Evolutionary conservation across 2,797 vertebrate genomes (phyloP).

Genomic region (Knipowitschia caucasica): DNA sequence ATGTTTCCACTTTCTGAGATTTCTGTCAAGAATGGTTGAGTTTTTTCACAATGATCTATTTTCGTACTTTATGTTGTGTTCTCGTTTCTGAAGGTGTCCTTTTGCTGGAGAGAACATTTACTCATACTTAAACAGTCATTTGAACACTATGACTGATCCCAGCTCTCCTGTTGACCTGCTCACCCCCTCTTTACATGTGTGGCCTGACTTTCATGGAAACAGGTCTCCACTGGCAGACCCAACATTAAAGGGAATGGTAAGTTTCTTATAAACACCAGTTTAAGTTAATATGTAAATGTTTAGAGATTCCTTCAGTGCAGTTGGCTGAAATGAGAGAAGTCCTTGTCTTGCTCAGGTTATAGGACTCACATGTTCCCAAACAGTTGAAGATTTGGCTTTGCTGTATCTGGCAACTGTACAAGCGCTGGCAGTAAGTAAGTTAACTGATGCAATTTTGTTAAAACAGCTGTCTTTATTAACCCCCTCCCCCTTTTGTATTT

Average conservation of each 20-base stretch:
- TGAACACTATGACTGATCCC: constrained; percentile 79
- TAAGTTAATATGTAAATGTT: not conserved
- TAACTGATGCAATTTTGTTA: not conserved
- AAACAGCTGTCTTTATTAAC: not conserved
- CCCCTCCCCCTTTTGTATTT: constrained; percentile 22
- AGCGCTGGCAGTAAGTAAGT: constrained; percentile 86
- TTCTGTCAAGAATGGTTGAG: too few species aligned
- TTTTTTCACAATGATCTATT: too few species aligned
- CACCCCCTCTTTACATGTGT: constrained; percentile 88
- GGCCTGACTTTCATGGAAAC: constrained; percentile 98
- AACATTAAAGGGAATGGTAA: constrained; percentile 93
- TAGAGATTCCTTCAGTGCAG: not conserved
- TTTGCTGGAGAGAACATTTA: constrained; percentile 80
- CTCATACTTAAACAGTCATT: constrained; percentile 86
- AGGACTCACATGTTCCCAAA: constrained; percentile 84
- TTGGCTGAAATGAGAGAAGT: not conserved
- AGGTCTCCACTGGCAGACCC: constrained; percentile 92
- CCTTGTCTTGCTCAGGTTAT: constrained; percentile 76
- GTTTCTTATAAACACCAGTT: constrained; percentile 23
- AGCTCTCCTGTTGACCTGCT: constrained; percentile 81
- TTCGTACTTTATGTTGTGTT: too few species aligned
- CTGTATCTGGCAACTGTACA: constrained; percentile 92
- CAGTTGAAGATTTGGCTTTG: constrained; percentile 88
- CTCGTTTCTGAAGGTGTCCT: constrained; percentile 16
- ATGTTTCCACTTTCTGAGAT: too few species aligned